Base-by-base conservation (phyloP, 2,113 vertebrate genomes). In the Collichthys lucidus region DNA sequence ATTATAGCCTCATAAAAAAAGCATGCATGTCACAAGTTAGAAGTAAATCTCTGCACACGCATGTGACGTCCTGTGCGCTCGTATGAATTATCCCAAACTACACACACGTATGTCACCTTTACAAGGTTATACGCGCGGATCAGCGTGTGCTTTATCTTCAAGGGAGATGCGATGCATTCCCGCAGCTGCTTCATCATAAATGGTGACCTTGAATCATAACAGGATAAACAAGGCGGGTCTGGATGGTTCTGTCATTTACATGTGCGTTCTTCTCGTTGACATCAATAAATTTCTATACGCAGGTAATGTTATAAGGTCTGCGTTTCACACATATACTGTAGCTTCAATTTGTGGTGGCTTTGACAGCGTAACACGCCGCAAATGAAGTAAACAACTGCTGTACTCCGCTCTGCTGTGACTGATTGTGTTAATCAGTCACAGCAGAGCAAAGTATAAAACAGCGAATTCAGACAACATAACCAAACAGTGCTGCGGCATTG, bases 71-170 rank as follows among this genome's bases (percentile, higher is more conserved):
- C 40, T 20, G 2, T 8, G 20, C 22, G 68, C 59, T 16, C 44
- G 42, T 80, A 68, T 86, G 77, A 84, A 79, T 88, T 80, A 85
- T 69, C 56, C 72, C 2, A 15, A 26, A 62, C 59, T 68, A 57
- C 44, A 40, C 1, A 14, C 62, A 29, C 24, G 49, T 19, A 24
- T 4, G n/a, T 81, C 80, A 66, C 79, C 77, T 81, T 68, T 72
- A 40, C 89, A 89, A 93, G 89, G 92, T 92, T 67, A 84, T 3
- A n/a, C 19, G 0, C 19, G 26, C 26, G 44, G 65, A 72, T 81
- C 67, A 61, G 35, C 2, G 52, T 35, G 20, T 2, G n/a, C 20
- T 64, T 55, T 81, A 82, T 87, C 84, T 80, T 12, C n/a, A 8
- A 56, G 24, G 10, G 53, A 65, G 66, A 74, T 50, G 14, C 66